Evolutionary conservation across 2,797 vertebrate species (phyloP), one percentile per base, ranked within the genome.

Genomic region (Falco columbarius): DNA sequence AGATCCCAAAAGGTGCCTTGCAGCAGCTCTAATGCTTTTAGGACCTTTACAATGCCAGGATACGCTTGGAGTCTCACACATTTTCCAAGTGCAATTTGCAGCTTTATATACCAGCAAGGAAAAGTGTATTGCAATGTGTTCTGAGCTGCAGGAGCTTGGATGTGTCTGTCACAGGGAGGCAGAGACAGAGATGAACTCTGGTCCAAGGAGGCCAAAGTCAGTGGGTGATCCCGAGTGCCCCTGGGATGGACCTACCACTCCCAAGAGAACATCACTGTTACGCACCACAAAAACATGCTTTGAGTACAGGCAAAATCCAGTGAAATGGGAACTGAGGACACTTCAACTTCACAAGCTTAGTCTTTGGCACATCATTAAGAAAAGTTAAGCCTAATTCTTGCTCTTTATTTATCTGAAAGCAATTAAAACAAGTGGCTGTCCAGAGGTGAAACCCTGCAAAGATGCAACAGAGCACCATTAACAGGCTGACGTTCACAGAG

Each of bases 211-310:
- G 29, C 29, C 73, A 38, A 27, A 61, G 40, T 10, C 36, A 72
- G 8, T 3, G n/a, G 26, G 51, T 34, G 36, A 67, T 29, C 3
- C 1, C 0, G 1, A 79, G 59, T 1, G 10, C 7, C 52, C 83
- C 83, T 19, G 23, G 7, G 7, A 23, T 3, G 23, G 42, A 80
- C 14, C 36, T 76, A 51, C 16, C 47, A 7, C 20, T 27, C 89
- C 44, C 68, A 42, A 42, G 46, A 24, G 74, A 80, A 54, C 23
- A 2, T 6, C 26, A 52, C 59, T 34, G 19, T 14, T 30, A 23
- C 2, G 1, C 18, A 54, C 23, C 71, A 36, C 26, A 70, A 47
- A 71, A 87, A 7, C 21, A 23, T 4, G 13, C 38, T 47, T 11
- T 27, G 6, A 59, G 22, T 3, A 34, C 14, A 27, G 44, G 44